A percentile compares a stretch with the other conserved stretches of the same genome.
Conservation (phyloP, 1,140 invertebrate genomes). For the Schlechtendalia chinensis region DNA sequence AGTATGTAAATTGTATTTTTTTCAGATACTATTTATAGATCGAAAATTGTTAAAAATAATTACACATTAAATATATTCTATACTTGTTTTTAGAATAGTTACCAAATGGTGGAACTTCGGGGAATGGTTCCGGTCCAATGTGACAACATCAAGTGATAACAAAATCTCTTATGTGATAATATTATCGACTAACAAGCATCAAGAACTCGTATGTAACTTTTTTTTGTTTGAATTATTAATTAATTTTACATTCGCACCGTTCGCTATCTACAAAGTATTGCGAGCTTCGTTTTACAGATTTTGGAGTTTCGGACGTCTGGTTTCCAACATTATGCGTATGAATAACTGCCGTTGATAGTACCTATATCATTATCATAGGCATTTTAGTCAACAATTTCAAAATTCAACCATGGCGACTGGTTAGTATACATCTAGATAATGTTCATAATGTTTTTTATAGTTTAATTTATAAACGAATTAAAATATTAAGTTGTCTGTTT, state of each 20-base stretch:
- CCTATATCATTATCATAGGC: neutral
- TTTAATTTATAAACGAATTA: neutral
- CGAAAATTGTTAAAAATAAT: too few relatives aligned
- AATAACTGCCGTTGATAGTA: neutral
- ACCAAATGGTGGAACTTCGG: too few relatives aligned
- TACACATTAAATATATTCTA: too few relatives aligned
- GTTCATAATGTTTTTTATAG: neutral
- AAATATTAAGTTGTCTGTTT: neutral
- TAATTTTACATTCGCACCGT: neutral
- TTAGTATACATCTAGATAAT: neutral
- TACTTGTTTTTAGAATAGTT: too few relatives aligned
- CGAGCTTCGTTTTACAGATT: neutral
- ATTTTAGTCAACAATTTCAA: neutral
- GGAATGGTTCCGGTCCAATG: too few relatives aligned
- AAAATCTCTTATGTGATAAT: neutral
- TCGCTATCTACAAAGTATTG: neutral
- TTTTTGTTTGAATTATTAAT: neutral
- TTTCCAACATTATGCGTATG: neutral
- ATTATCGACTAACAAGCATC: neutral
- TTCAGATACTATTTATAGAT: too few relatives aligned
- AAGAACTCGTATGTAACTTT: neutral
- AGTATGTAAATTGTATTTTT: too few relatives aligned
- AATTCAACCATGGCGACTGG: conserved; percentile 12
- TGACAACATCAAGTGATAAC: neutral
- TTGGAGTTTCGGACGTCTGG: neutral